Conservation (phyloP, 2,888 invertebrate species). For the Prionchulus punctatus region DNA sequence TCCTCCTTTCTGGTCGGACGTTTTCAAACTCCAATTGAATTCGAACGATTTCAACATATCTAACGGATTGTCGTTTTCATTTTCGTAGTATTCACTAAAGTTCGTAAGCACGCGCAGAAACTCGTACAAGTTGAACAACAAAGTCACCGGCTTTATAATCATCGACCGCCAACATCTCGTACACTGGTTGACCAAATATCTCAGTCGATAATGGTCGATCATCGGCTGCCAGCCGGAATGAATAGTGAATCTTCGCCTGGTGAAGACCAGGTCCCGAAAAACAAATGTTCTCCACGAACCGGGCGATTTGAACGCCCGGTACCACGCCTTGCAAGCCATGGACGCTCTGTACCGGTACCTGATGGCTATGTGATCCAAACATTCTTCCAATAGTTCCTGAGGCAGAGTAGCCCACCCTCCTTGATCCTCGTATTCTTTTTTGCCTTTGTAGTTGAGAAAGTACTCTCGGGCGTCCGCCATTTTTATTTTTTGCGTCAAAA, state of each 20-base stretch:
- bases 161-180: constrained; percentile 50
- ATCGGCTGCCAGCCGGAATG: constrained; percentile 64
- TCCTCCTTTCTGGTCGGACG: constrained; percentile 11
- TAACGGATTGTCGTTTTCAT: constrained; percentile 14
- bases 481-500: too few relatives aligned
- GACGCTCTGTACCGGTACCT: constrained; percentile 57
- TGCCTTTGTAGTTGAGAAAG: too few relatives aligned
- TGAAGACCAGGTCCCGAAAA: constrained; percentile 54
- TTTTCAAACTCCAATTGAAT: constrained; percentile 25
- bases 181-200: constrained; percentile 49
- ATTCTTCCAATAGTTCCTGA: constrained; percentile 53
- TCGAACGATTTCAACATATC: constrained; percentile 14
- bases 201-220: constrained; percentile 55
- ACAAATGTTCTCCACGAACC: constrained; percentile 58
- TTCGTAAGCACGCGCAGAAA: constrained; percentile 59
- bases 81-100: constrained; percentile 19
- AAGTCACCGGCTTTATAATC: constrained; percentile 54
- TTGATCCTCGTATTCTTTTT: not conserved
- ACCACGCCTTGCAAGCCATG: constrained; percentile 49
- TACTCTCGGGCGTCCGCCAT: too few relatives aligned
- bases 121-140: constrained; percentile 64
- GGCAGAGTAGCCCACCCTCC: constrained; percentile 49
- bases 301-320: constrained; percentile 50
- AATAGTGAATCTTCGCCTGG: constrained; percentile 57
- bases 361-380: constrained; percentile 51